Evolutionary conservation across 1,140 invertebrate genomes (phyloP).

Genomic region (Arion vulgaris): DNA sequence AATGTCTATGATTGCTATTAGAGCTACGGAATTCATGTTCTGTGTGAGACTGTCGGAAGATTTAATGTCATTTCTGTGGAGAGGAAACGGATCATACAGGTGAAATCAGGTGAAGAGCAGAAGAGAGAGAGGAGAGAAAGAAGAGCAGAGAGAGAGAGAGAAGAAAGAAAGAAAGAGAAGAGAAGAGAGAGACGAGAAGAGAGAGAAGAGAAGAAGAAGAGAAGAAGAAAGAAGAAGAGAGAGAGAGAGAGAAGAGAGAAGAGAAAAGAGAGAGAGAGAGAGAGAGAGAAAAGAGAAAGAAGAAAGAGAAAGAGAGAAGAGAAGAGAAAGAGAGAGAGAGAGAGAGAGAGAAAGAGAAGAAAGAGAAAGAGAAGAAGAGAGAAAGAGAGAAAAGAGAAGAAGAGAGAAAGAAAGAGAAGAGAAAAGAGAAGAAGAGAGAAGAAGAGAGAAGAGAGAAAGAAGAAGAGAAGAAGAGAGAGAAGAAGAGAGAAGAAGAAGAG

Average conservation of each 20-base stretch:
- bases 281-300: no score
- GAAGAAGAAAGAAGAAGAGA: slow-evolving; percentile 10
- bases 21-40: no score
- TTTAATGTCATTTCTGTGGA: no score
- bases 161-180: slow-evolving; percentile 6
- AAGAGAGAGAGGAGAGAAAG: background rate
- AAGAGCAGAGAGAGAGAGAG: no score
- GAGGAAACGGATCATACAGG: no score
- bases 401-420: background rate
- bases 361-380: slow-evolving; percentile 23
- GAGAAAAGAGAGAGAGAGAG: background rate
- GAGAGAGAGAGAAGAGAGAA: background rate
- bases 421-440: background rate
- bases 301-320: no score
- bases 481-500: no score
- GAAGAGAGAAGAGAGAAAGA: background rate
- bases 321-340: no score
- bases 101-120: background rate
- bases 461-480: no score
- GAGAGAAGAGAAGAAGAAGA: background rate
- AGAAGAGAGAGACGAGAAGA: no score
- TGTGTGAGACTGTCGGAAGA: no score
- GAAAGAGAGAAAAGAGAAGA: slow-evolving; percentile 5
- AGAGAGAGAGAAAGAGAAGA: background rate
- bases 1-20: no score